Evolutionary conservation across 1,140 invertebrate species (phyloP), one percentile per base, ranked within the genome.

Genomic region (Argopecten irradians): DNA sequence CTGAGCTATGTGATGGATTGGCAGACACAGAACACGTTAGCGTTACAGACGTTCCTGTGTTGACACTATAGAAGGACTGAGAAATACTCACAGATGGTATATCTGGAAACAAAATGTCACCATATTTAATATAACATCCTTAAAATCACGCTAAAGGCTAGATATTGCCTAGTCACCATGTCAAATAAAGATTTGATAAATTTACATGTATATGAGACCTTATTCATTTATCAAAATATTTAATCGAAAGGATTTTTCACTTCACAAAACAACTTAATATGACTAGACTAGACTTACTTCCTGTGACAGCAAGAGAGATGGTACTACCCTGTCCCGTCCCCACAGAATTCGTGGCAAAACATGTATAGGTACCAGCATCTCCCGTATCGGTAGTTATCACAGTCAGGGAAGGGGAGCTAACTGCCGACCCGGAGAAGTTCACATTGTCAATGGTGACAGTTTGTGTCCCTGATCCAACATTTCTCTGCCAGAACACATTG

Each of bases 341-440:
- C 34, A 90, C 84, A 88, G 36, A 86, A 28, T 90, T 90, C 0
- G 85, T 88, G 9, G 89, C 89, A 33, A 33, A 39, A 84, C 89
- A 90, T 5, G 46, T 85, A 46, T 90, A 90, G 1, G 85, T 32
- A 13, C 84, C 84, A 0, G 71, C 34, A 22, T 90, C 89, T 7
- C n/a, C 34, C 34, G 22, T 86, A 33, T 8, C 16, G 16, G 82
- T 84, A 11, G 39, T n/a, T 0, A 34, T 88, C 13, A 90, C 85
- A 19, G 71, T 86, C 2, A 90, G 85, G 33, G 83, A 85, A 33
- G 87, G 87, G 28, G 34, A 32, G 22, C 34, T 43, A 9, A 85
- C 84, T 71, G 43, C 82, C 14, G 87, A 14, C 0, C 86, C 86
- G 14, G 86, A 87, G 34, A 71, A 71, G 55, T 71, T 71, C 1